A percentile compares a stretch with the other conserved stretches of the same genome.
Evolutionary conservation across 2,113 vertebrate species (phyloP).

Genomic region (Platysteira castanea): DNA sequence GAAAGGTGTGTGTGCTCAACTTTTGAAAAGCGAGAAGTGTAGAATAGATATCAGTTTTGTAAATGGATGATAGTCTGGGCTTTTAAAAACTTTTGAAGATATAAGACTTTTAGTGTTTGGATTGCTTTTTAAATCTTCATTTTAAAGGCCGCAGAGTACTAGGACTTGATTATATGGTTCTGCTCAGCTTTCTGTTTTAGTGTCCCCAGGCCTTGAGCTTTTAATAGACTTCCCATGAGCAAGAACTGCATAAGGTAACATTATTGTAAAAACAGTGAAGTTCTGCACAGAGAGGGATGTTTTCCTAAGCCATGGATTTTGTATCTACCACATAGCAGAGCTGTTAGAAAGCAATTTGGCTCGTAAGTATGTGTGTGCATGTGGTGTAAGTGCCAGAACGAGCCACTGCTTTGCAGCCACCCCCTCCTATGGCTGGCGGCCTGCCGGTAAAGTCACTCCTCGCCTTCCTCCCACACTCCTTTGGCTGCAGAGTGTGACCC

Average conservation of each 20-base stretch:
- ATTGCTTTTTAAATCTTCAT: not conserved
- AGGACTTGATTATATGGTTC: not conserved
- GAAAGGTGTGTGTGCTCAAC: not conserved
- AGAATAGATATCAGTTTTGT: not conserved
- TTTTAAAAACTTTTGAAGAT: not conserved
- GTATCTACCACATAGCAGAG: not conserved
- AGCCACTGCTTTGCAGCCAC: not conserved
- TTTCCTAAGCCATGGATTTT: not conserved
- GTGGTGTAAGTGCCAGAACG: not conserved
- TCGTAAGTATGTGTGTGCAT: not conserved
- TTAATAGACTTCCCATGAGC: not conserved
- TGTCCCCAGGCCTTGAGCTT: not conserved
- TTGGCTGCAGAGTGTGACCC: not conserved
- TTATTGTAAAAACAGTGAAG: not conserved
- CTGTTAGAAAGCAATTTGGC: not conserved
- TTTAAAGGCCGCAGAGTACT: not conserved
- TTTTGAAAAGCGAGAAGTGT: not conserved
- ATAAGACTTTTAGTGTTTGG: not conserved
- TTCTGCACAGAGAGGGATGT: not conserved
- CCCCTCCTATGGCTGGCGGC: not conserved
- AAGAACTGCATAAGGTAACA: not conserved
- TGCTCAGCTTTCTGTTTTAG: not conserved
- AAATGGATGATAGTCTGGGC: not conserved
- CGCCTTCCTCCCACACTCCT: not conserved
- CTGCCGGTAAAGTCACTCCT: not conserved